phyloP scores from a whole-genome alignment of 2,797 vertebrate genomes.

The Gadopsis marmoratus region DNA sequence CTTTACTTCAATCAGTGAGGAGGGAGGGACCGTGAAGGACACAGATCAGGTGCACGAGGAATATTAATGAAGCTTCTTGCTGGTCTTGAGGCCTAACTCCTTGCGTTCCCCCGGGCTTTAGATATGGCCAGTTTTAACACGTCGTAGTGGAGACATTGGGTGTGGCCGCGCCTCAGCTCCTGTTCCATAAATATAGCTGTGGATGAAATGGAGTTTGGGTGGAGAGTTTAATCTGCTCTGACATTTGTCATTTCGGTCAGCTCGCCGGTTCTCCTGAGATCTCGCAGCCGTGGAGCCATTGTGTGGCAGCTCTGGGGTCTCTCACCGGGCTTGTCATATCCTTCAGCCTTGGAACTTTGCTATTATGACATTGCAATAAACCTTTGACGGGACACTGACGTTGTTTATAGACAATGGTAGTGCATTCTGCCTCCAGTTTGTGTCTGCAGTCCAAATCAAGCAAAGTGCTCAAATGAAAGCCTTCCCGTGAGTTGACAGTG shows the following conservation, averaged over 20 bases:
- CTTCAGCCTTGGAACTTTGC: not conserved
- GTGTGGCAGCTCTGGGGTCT: not conserved
- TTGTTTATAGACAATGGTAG: slow-evolving; percentile 25
- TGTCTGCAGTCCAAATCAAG: slow-evolving; percentile 31
- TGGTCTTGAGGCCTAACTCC: not conserved
- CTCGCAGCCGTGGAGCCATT: not conserved
- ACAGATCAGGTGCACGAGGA: not conserved
- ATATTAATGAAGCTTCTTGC: slow-evolving; percentile 15
- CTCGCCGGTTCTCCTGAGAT: slow-evolving; percentile 6
- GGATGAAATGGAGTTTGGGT: not conserved
- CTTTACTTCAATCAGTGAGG: slow-evolving; percentile 20
- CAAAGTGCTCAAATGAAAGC: slow-evolving; percentile 11
- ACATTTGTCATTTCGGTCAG: not conserved
- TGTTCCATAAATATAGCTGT: not conserved
- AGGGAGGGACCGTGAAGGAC: slow-evolving; percentile 17
- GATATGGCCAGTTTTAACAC: not conserved
- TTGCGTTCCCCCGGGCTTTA: not conserved
- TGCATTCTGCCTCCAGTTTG: slow-evolving; percentile 17
- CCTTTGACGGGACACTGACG: slow-evolving; percentile 9
- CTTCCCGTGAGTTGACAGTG: slow-evolving; percentile 30
- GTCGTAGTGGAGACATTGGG: not conserved
- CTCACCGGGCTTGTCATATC: not conserved
- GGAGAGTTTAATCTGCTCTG: not conserved
- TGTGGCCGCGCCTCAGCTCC: slow-evolving; percentile 4
- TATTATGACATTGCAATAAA: slow-evolving; percentile 18